Base-by-base conservation (phyloP, 2,888 invertebrate species). In the Metellina segmentata region DNA sequence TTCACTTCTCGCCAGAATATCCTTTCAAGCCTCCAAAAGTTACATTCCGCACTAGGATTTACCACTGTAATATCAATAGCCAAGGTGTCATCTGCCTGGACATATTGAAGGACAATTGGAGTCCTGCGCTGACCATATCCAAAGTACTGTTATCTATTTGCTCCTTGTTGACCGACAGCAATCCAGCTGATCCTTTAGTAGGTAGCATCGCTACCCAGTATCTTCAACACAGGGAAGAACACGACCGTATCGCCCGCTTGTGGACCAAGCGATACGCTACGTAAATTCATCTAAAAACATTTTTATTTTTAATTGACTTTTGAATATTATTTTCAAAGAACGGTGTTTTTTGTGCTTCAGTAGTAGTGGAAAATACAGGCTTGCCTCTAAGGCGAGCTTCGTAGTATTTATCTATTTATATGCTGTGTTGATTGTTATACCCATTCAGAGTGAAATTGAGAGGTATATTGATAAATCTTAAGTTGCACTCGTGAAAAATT, bases 21-120 rank as follows among this genome's bases (percentile, higher is more conserved):
- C 99, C 99, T 8, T 99, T 99, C 95, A 98, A 98, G 95, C 99
- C 99, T 94, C 99, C 99, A 93, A 99, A 99, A 97, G 98, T 98
- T 95, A 91, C 91, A 20, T 98, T 98, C 96, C 96, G 98, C 93
- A 99, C 99, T 93, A 97, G 99, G 95, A 99, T 99, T 95, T 99
- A 99, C 95, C 99, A 99, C 95, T 99, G 99, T 96, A 99, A 99
- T 96, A 99, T 99, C 95, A 99, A 99, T 96, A 98, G 98, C 95
- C 98, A 99, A 96, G 99, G 99, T 92, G 98, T 98, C 93, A 99
- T 99, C 95, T 99, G 99, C 95, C 96, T 99, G 96, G 99, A 99
- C 95, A 99, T 99, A 94, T 96, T 99, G 94, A 99, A 99, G 96
- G 99, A 99, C 95, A 99, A 99, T 95, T 99, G 99, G 99, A 98